Base-by-base conservation (phyloP, 2,113 vertebrate species). In the Columba janthina region DNA sequence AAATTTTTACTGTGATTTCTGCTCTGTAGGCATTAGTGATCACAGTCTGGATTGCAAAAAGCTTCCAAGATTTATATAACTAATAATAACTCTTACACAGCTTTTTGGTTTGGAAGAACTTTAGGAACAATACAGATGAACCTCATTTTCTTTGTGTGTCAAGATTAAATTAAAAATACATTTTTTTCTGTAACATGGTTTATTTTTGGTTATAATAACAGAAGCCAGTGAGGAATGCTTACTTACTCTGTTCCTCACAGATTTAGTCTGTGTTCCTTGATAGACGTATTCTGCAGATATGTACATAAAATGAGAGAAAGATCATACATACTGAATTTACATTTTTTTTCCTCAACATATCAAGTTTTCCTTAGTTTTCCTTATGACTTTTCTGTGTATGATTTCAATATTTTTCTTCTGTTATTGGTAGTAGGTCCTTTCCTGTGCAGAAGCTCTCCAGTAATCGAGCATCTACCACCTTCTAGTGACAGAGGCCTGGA, bases 111-210 rank as follows among this genome's bases (percentile, higher is more conserved):
- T 73, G 46, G 40, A 89, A 83, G 72, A 92, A 61, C 54, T 80
- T 69, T 50, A 76, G 46, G 31, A 92, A 36, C 58, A 67, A 53
- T 72, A 54, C 31, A 80, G 67, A 73, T 77, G n/a, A 96, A 80
- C 31, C 64, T 85, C 9, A 71, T 95, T 92, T 94, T 95, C 72
- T 83, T 92, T 88, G 22, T 70, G 18, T 74, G 38, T 77, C 60
- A 84, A 61, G 77, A 80, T 64, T 60, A 96, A 95, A 92, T 80
- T 83, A 80, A 84, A 89, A 89, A 56, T 61, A 80, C 31, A 31
- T 78, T 90, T 90, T 44, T 44, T 94, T 73, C 66, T 86, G 28
- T 92, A 67, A 72, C 17, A 78, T 60, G 12, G 28, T 78, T 82
- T 88, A 66, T 80, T 93, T 89, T 92, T 76, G 2, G 32, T 93